Conservation (phyloP, 2,888 invertebrate genomes). For the Bombylius major region DNA sequence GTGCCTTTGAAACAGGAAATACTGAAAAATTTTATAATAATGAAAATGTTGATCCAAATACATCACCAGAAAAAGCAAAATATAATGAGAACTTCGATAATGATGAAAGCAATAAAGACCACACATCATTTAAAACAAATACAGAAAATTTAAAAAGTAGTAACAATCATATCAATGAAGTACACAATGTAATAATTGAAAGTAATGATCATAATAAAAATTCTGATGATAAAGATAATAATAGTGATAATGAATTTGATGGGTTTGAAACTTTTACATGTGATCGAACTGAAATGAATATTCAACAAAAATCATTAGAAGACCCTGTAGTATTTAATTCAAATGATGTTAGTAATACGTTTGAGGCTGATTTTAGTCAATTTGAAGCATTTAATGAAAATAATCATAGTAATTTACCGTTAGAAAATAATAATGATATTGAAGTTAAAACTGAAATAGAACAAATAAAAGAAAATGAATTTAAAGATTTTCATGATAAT, state of each 20-base stretch:
- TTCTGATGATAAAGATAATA: not conserved
- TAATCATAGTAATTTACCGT: not conserved
- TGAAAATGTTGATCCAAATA: no score
- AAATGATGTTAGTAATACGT: not conserved
- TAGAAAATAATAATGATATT: not conserved
- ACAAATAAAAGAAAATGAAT: not conserved
- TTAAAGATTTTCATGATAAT: conserved; percentile 6
- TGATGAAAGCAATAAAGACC: not conserved
- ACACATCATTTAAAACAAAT: no score
- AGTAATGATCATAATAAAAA: no score
- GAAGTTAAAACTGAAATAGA: not conserved
- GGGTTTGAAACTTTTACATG: not conserved
- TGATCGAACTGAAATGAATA: not conserved
- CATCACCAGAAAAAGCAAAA: no score
- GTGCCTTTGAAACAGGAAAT: conserved; percentile 4
- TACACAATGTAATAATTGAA: no score
- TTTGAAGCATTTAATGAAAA: conserved; percentile 9
- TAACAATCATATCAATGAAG: no score
- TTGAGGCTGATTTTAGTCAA: conserved; percentile 22
- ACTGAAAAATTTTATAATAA: not conserved
- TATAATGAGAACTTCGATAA: not conserved
- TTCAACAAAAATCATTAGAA: not conserved
- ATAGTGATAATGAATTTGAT: conserved; percentile 5
- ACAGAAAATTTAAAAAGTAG: no score
- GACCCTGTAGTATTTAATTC: not conserved